Evolutionary conservation across 2,797 vertebrate genomes (phyloP).

Genomic region (Hoplostethus atlanticus): DNA sequence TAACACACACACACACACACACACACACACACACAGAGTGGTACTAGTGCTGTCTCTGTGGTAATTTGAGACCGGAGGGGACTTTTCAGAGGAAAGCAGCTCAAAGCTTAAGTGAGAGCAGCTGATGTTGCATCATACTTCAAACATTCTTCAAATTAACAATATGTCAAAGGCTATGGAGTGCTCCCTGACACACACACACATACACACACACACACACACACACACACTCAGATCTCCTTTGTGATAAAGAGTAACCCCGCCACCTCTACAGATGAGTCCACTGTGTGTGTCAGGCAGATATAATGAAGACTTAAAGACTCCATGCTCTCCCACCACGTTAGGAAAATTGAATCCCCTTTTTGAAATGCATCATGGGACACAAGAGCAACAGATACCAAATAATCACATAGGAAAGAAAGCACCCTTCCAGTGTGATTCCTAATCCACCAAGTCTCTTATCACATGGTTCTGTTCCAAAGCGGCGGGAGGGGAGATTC

Average conservation of each 20-base stretch:
- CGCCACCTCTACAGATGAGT: constrained; percentile 58
- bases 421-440: constrained; percentile 30
- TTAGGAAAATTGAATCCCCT: no score
- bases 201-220: background rate
- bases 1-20: constrained; percentile 16
- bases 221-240: constrained; percentile 52
- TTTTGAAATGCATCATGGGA: constrained; percentile 48
- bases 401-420: constrained; percentile 12
- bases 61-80: constrained; percentile 89
- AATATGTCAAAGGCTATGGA: constrained; percentile 88
- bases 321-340: constrained; percentile 23
- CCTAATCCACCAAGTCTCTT: constrained; percentile 62
- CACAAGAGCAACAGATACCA: constrained; percentile 14
- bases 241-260: constrained; percentile 76
- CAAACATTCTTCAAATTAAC: constrained; percentile 94
- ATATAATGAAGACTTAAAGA: constrained; percentile 29
- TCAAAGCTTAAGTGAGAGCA: constrained; percentile 90
- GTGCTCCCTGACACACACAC: constrained; percentile 46
- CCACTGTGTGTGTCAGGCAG: constrained; percentile 30
- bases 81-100: constrained; percentile 90
- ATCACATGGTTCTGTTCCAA: constrained; percentile 72
- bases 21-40: constrained; percentile 51
- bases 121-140: constrained; percentile 93
- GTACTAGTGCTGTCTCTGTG: constrained; percentile 65
- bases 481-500: constrained; percentile 68